Base-by-base conservation (phyloP, 2,797 vertebrate genomes). In the Protosalanx chinensis region DNA sequence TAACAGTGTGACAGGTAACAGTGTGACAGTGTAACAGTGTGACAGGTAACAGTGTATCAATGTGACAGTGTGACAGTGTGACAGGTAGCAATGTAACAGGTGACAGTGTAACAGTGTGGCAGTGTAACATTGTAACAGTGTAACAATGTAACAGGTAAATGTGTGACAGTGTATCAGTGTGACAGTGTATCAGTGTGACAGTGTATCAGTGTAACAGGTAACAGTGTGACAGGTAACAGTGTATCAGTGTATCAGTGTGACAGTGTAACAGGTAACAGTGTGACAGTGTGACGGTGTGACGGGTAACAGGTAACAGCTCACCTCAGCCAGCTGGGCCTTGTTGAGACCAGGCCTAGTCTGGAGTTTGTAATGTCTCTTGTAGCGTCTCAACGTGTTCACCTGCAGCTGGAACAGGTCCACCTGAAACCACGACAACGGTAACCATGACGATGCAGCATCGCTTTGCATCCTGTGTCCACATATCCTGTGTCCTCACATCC, bases 321-420 rank as follows among this genome's bases (percentile, higher is more conserved):
- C 89, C 90, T 59, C 57, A 6, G 23, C 57, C 57, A 59, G 57
- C 23, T 59, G 98, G 75, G 97, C 98, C 88, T 99, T 99, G 90
- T 98, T 99, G 81, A 99, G 95, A 72, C 98, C 97, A 0, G 98
- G 97, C 70, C 97, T 90, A 67, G 98, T 99, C 91, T 99, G 98
- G 79, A 99, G 88, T 84, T 99, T 99, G 87, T 98, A 99, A 93
- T 98, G 97, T 82, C 98, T 91, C 91, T 99, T 99, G 86, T 99
- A 99, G 80, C 97, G 96, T 68, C 97, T 92, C 78, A 99, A 81
- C 1, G 98, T 98, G 86, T 99, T 99, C 88, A 98, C 97, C 78
- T 99, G 98, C 79, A 99, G 93, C 92, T 99, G 98, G 91, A 98
- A 99, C 76, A 98, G 91, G 85, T 99, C 98, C 71, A 99, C 98